These are phyloP conservation scores for Uromys caudimaculatus DNA, from an alignment of 2,797 vertebrate genomes.

Conservation along the genomic window DNA sequence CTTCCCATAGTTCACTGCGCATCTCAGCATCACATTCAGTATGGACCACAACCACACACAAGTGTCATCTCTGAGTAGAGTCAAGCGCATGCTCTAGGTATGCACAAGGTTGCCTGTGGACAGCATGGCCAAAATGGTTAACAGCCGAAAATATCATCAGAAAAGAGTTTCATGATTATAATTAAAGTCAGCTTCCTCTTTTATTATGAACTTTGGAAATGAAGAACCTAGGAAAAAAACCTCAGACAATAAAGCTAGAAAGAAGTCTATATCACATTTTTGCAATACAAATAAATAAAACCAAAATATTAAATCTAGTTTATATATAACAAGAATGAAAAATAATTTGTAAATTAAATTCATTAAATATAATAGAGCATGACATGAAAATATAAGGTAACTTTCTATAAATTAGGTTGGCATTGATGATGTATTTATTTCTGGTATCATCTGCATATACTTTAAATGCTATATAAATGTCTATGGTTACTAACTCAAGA, in stretches of 20 bases:
- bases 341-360: background rate
- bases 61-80: background rate
- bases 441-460: background rate
- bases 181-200: background rate
- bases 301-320: background rate
- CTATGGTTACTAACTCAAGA: background rate
- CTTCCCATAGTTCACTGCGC: too few species aligned
- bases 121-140: background rate
- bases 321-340: background rate
- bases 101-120: background rate
- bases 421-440: background rate
- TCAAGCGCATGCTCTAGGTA: background rate
- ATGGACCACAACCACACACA: background rate
- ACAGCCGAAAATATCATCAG: background rate
- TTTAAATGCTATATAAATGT: background rate
- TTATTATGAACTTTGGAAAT: background rate
- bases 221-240: background rate
- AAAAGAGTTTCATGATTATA: background rate
- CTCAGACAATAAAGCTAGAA: background rate
- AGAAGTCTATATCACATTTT: background rate
- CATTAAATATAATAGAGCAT: background rate
- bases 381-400: constrained; percentile 4
- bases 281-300: background rate
- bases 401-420: background rate
- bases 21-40: background rate